Conservation (phyloP, 2,797 vertebrate species). For the Etheostoma nigrum region DNA sequence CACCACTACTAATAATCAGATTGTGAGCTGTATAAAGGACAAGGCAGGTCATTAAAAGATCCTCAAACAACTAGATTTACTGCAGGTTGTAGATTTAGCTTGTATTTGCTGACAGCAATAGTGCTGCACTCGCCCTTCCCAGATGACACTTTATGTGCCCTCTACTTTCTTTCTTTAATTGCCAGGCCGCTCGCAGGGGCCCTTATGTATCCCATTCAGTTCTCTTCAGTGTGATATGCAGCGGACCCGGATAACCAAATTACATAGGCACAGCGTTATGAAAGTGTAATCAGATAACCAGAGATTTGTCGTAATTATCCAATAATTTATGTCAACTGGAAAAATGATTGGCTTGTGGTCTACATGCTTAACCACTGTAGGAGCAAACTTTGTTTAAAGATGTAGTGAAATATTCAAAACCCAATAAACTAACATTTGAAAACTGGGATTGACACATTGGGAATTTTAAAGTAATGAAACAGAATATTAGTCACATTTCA, state of each 20-base stretch:
- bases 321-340: conserved; percentile 34
- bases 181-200: conserved; percentile 49
- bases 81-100: conserved; percentile 65
- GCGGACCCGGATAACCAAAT: conserved; percentile 56
- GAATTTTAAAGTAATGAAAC: neutral
- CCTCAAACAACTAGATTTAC: conserved; percentile 70
- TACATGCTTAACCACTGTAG: conserved; percentile 5
- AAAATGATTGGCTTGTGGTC: conserved; percentile 15
- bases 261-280: conserved; percentile 47
- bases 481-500: conserved; percentile 17
- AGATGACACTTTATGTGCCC: conserved; percentile 69
- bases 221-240: conserved; percentile 52
- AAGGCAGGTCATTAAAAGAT: conserved; percentile 81
- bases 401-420: neutral
- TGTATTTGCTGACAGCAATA: conserved; percentile 68
- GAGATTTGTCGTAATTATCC: conserved; percentile 48
- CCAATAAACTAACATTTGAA: conserved; percentile 6
- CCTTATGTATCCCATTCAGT: conserved; percentile 61
- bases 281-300: conserved; percentile 58
- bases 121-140: conserved; percentile 26
- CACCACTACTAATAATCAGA: conserved; percentile 82
- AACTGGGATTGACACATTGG: neutral
- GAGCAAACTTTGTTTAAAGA: conserved; percentile 2
- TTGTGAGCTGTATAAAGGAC: conserved; percentile 76
- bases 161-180: conserved; percentile 69